Evolutionary conservation across 2,888 invertebrate genomes (phyloP), one percentile per base, ranked within the genome.

Genomic region (Hirtodrosophila trivittata): DNA sequence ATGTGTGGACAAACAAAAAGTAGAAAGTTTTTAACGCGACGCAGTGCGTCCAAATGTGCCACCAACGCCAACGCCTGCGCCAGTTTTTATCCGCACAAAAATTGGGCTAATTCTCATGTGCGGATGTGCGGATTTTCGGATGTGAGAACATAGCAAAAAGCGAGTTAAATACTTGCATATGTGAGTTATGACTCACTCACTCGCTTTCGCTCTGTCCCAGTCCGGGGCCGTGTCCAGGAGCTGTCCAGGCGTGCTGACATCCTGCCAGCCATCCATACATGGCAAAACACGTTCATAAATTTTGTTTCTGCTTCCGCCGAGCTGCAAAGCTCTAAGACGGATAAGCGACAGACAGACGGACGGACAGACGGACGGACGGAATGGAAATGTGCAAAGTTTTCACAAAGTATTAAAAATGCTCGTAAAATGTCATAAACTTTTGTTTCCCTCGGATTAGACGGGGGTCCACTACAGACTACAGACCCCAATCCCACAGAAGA

Each of bases 351-450:
- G n/a, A 12, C 28, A 30, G 6, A 16, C 9, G n/a, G 39, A 39
- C 7, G 12, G 25, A 12, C n/a, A n/a, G n/a, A n/a, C n/a, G n/a
- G n/a, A 3, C 14, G 18, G 32, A 69, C 49, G 57, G 52, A 50
- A 50, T 50, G 70, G 57, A 43, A 65, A 75, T 71, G 66, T 59
- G 66, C 67, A 77, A 81, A 86, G 75, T 86, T 86, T 87, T 77
- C 68, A 73, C 77, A 86, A 84, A 87, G 85, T 86, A 86, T 83
- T 83, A 78, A 75, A 56, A 35, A 35, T 4, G 64, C 76, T 78
- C 77, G 80, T 78, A 78, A 78, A 78, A 83, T 75, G 77, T 72
- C 78, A 78, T 78, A 83, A 77, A 83, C 68, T 78, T 76, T 77
- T 78, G 80, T 78, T 78, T 78, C 59, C 62, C 63, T 60, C 60